Conservation (phyloP, 2,797 vertebrate genomes). For the Lophura swinhoii region DNA sequence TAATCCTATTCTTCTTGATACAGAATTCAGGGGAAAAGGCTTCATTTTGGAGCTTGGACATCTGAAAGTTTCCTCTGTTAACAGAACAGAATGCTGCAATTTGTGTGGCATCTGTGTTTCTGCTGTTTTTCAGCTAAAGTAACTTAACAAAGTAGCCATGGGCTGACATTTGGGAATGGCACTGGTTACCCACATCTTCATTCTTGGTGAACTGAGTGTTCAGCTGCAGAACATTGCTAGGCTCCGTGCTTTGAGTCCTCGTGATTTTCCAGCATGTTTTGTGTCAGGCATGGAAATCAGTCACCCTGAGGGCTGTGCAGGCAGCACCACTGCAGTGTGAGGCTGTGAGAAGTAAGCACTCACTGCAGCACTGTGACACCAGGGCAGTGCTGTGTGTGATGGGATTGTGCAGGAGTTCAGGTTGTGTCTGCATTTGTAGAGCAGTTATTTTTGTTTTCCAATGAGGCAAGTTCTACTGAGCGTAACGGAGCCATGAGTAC, state of each 20-base stretch:
- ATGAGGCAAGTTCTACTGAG: accelerated
- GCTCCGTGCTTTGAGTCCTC: neutral
- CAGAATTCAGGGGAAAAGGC: neutral
- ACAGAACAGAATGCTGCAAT: accelerated
- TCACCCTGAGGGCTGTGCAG: neutral
- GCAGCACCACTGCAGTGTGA: accelerated
- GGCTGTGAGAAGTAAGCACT: neutral
- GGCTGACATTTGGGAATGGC: neutral
- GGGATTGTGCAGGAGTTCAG: neutral
- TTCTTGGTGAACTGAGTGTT: neutral
- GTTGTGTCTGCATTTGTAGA: neutral
- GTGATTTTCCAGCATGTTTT: accelerated
- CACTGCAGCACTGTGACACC: neutral
- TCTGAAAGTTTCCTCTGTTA: neutral
- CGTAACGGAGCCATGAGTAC: accelerated
- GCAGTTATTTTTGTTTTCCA: neutral
- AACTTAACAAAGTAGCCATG: accelerated
- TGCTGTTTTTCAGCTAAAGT: neutral
- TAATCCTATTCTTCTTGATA: neutral
- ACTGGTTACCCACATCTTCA: accelerated
- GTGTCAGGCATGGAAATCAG: accelerated
- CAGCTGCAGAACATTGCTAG: neutral
- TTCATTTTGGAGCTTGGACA: neutral
- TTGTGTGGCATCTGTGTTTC: accelerated
- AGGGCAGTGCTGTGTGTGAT: neutral